These are phyloP conservation scores for Phoenicopterus ruber DNA, from an alignment of 2,113 vertebrate genomes.

Conservation along the genomic window DNA sequence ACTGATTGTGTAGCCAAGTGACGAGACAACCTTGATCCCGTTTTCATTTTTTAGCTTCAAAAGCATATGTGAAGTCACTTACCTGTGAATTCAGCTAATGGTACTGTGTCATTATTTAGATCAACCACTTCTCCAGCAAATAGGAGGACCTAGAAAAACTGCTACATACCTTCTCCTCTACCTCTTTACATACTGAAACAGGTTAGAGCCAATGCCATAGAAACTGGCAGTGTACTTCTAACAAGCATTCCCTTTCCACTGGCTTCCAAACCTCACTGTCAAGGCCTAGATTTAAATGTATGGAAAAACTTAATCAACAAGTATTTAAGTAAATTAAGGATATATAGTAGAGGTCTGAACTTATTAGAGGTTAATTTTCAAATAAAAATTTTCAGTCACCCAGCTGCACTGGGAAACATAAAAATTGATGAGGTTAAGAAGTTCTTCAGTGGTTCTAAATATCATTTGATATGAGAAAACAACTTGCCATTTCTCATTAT, in stretches of 20 bases:
- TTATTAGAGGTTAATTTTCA: background rate
- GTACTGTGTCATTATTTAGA: background rate
- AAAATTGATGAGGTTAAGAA: background rate
- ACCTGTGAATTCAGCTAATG: background rate
- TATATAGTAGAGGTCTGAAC: background rate
- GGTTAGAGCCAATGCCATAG: background rate
- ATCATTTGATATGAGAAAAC: background rate
- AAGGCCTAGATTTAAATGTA: background rate
- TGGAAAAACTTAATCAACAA: background rate
- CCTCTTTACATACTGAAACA: background rate
- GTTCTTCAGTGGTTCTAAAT: background rate
- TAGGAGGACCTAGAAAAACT: background rate
- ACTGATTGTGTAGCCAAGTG: too few species aligned
- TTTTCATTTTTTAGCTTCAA: background rate
- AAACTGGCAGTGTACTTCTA: background rate
- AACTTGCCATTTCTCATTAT: background rate
- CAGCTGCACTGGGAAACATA: background rate
- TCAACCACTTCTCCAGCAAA: background rate
- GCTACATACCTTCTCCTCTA: too few species aligned
- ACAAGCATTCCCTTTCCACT: background rate
- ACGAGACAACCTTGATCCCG: too few species aligned
- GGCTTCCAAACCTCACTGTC: background rate
- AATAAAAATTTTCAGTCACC: background rate
- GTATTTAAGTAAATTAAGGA: background rate
- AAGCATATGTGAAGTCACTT: fast-evolving